These are phyloP conservation scores for Drosophila macrospina DNA, from an alignment of 2,888 invertebrate genomes.

Conservation along the genomic window DNA sequence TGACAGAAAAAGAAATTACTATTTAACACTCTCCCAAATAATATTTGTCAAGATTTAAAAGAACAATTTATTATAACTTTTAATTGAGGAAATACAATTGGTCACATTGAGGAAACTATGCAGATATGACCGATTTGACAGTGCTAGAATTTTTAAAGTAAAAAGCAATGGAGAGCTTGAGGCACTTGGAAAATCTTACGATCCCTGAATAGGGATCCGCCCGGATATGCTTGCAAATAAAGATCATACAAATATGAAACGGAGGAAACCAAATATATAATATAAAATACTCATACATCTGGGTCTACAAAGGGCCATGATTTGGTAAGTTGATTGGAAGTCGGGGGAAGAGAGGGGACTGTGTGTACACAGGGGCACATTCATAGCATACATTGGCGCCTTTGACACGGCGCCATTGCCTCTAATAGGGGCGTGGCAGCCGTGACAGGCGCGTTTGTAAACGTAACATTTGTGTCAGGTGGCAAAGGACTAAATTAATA, in stretches of 20 bases:
- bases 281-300: too few relatives aligned
- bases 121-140: too few relatives aligned
- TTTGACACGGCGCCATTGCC: slow-evolving; percentile 28
- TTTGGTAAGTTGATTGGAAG: slow-evolving; percentile 3
- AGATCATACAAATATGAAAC: not conserved
- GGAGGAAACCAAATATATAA: not conserved
- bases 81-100: not conserved
- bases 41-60: not conserved
- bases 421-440: slow-evolving; percentile 20
- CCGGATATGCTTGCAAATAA: not conserved
- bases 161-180: not conserved
- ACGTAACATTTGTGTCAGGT: slow-evolving; percentile 11
- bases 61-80: not conserved
- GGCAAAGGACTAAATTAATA: not conserved
- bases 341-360: slow-evolving; percentile 6
- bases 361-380: slow-evolving; percentile 49
- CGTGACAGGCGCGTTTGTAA: slow-evolving; percentile 21
- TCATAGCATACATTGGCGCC: slow-evolving; percentile 54
- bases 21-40: too few relatives aligned
- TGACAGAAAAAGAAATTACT: too few relatives aligned
- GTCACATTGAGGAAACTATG: not conserved
- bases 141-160: too few relatives aligned
- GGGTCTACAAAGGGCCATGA: slow-evolving; percentile 8
- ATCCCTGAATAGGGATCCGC: not conserved
- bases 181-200: not conserved